phyloP scores from a whole-genome alignment of 1,140 invertebrate genomes.

The Hycleus phaleratus region DNA sequence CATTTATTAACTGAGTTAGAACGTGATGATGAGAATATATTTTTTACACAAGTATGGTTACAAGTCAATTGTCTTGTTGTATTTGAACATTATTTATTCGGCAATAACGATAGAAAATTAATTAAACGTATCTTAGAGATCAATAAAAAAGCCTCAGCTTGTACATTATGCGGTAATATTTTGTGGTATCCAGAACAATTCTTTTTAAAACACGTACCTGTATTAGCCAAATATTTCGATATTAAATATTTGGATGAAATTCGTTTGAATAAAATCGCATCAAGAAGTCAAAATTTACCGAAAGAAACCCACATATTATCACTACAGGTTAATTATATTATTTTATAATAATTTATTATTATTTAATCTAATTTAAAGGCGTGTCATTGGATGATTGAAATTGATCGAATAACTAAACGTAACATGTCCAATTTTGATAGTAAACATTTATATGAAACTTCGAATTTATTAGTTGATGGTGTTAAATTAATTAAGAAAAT shows the following conservation, averaged over 20 bases:
- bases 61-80: constrained; percentile 65
- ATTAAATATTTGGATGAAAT: constrained; percentile 51
- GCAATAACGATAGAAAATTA: constrained; percentile 68
- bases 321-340: constrained; percentile 38
- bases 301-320: constrained; percentile 51
- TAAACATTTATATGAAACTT: constrained; percentile 55
- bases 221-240: constrained; percentile 51
- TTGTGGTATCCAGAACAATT: constrained; percentile 77
- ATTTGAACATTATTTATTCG: constrained; percentile 67
- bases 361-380: constrained; percentile 27
- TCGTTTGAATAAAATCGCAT: constrained; percentile 50
- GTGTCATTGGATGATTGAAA: constrained; percentile 54
- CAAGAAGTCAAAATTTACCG: constrained; percentile 49
- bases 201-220: constrained; percentile 54
- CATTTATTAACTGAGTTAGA: constrained; percentile 57
- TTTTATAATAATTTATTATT: not conserved
- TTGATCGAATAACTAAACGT: constrained; percentile 48
- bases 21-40: constrained; percentile 50
- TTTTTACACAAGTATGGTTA: constrained; percentile 56
- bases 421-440: constrained; percentile 48
- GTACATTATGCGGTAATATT: constrained; percentile 65
- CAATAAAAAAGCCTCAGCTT: constrained; percentile 68
- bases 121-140: constrained; percentile 64
- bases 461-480: constrained; percentile 56
- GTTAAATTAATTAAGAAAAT: constrained; percentile 55